These are phyloP conservation scores for Eretmochelys imbricata DNA, from an alignment of 2,113 vertebrate species.

Conservation along the genomic window DNA sequence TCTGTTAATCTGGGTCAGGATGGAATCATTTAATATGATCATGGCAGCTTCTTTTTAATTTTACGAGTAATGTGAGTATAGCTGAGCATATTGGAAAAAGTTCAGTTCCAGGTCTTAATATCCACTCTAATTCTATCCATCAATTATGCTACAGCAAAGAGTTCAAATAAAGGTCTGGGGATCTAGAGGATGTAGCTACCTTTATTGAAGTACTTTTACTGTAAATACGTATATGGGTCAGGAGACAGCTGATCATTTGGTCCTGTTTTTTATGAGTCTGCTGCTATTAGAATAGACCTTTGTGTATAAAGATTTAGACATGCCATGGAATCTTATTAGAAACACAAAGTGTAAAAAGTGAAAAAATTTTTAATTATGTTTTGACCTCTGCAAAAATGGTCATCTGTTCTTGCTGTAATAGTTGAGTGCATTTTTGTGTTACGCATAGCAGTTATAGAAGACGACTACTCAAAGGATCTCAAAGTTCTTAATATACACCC, in stretches of 20 bases:
- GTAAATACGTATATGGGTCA: constrained; percentile 77
- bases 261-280: constrained; percentile 77
- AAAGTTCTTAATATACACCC: not conserved
- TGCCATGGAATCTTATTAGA: constrained; percentile 70
- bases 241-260: constrained; percentile 73
- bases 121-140: constrained; percentile 78
- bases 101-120: constrained; percentile 83
- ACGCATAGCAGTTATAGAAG: not conserved
- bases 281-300: constrained; percentile 71
- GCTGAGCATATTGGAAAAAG: constrained; percentile 77
- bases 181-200: constrained; percentile 78
- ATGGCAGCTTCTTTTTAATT: constrained; percentile 78
- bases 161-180: constrained; percentile 84
- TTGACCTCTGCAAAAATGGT: constrained; percentile 51
- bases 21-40: constrained; percentile 80
- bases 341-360: constrained; percentile 64
- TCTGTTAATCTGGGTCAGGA: constrained; percentile 81
- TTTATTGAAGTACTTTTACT: constrained; percentile 77
- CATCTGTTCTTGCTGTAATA: not conserved
- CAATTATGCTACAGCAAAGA: constrained; percentile 76
- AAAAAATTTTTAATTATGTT: constrained; percentile 48
- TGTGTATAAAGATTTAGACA: constrained; percentile 65
- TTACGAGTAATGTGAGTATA: constrained; percentile 76
- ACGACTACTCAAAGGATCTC: not conserved
- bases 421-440: not conserved